A percentile compares a stretch with the other conserved stretches of the same genome.
Conservation (phyloP, 2,888 invertebrate species). For the Aricia artaxerxes region DNA sequence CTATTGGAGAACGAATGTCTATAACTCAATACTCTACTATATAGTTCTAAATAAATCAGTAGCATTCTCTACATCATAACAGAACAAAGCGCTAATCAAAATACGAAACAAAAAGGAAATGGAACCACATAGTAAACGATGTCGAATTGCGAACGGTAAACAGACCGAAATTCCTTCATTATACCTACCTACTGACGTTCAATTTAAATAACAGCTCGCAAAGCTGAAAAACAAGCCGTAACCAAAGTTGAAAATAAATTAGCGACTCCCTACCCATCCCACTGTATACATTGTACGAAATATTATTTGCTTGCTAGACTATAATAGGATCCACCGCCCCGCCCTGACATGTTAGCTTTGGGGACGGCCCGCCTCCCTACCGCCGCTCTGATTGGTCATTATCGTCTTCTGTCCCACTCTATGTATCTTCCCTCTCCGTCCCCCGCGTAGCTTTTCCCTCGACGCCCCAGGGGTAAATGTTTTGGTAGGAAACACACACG, state of each 20-base stretch:
- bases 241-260: conserved; percentile 81
- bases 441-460: conserved; percentile 71
- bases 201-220: conserved; percentile 80
- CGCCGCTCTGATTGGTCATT: conserved; percentile 59
- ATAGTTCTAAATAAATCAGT: neutral
- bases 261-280: conserved; percentile 67
- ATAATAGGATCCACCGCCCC: conserved; percentile 79
- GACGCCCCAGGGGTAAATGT: conserved; percentile 80
- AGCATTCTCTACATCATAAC: neutral
- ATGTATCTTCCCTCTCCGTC: conserved; percentile 48
- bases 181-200: conserved; percentile 72
- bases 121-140: conserved; percentile 42
- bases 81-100: conserved; percentile 24
- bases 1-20: neutral
- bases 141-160: conserved; percentile 47
- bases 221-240: conserved; percentile 81
- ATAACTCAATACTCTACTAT: neutral
- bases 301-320: conserved; percentile 86
- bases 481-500: conserved; percentile 80
- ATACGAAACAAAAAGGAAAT: conserved; percentile 22
- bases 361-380: conserved; percentile 61
- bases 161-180: conserved; percentile 72
- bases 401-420: conserved; percentile 49
- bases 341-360: conserved; percentile 81
- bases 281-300: conserved; percentile 87